Evolutionary conservation across 2,797 vertebrate genomes (phyloP).

Genomic region (Onychomys arenicola): DNA sequence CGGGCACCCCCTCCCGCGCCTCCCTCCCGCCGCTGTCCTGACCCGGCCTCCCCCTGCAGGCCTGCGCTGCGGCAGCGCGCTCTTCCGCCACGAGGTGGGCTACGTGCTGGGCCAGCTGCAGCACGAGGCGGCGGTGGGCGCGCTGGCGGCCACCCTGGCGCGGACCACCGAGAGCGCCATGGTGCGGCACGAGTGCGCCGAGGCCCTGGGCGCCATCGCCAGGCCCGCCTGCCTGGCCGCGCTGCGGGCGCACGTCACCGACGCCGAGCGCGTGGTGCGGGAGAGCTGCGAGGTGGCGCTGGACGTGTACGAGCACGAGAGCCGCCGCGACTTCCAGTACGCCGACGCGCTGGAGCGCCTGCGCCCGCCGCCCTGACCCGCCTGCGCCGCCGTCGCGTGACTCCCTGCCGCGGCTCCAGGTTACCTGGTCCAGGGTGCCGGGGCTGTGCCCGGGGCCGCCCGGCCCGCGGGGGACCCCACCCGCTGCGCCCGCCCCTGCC

Average conservation of each 20-base stretch:
- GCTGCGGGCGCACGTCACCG: conserved; percentile 88
- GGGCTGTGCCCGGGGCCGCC: not conserved
- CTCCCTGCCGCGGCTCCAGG: not conserved
- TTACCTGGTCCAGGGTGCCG: not conserved
- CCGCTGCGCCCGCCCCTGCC: no score
- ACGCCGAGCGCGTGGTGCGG: conserved; percentile 93
- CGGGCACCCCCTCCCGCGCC: not conserved
- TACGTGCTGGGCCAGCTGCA: conserved; percentile 97
- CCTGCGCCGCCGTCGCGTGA: no score
- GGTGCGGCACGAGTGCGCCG: conserved; percentile 97
- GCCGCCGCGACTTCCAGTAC: conserved; percentile 93
- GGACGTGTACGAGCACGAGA: conserved; percentile 95
- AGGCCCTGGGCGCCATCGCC: conserved; percentile 96
- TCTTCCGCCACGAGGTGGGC: conserved; percentile 97
- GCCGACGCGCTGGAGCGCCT: conserved; percentile 91
- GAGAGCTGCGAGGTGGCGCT: conserved; percentile 97
- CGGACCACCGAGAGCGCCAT: conserved; percentile 91
- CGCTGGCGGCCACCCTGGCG: conserved; percentile 88
- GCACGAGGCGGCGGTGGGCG: conserved; percentile 92
- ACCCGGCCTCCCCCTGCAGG: conserved; percentile 84
- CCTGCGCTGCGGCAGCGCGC: conserved; percentile 91
- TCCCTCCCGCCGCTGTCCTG: not conserved
- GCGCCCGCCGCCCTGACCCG: fast-evolving
- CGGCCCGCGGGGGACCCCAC: not conserved
- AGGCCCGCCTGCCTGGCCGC: conserved; percentile 90